A percentile compares a stretch with the other conserved stretches of the same genome.
Evolutionary conservation across 2,113 vertebrate genomes (phyloP).

Genomic region (Casuarius casuarius): DNA sequence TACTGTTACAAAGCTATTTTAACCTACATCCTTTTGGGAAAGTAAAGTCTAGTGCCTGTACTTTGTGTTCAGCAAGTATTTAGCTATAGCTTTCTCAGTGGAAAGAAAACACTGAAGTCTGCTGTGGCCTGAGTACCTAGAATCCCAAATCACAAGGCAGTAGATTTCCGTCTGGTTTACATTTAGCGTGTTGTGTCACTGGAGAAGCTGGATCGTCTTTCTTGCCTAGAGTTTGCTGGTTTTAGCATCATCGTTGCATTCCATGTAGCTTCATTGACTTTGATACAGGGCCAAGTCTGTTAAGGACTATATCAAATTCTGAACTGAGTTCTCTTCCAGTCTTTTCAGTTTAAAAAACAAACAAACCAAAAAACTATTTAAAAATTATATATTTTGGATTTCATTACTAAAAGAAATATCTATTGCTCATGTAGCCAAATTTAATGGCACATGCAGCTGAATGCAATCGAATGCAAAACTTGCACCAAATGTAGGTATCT

Average conservation of each 20-base stretch:
- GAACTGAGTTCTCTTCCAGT: background rate
- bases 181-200: background rate
- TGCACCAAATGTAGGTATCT: background rate
- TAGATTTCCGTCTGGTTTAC: background rate
- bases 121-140: background rate
- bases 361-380: background rate
- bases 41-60: background rate
- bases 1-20: background rate
- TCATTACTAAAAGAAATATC: background rate
- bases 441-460: background rate
- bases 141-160: background rate
- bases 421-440: background rate
- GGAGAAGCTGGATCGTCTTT: background rate
- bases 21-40: background rate
- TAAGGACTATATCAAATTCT: background rate
- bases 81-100: background rate
- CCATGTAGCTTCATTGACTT: background rate
- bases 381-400: too few relatives aligned
- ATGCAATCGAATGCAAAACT: background rate
- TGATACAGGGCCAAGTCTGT: background rate
- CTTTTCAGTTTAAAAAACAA: too few relatives aligned
- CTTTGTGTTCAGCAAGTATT: background rate
- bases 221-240: background rate
- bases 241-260: background rate
- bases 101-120: background rate